Percentiles rank a stretch among this genome's conserved stretches.
These are phyloP conservation scores for Manis pentadactyla DNA, from an alignment of 2,797 vertebrate genomes.

Conservation along the genomic window DNA sequence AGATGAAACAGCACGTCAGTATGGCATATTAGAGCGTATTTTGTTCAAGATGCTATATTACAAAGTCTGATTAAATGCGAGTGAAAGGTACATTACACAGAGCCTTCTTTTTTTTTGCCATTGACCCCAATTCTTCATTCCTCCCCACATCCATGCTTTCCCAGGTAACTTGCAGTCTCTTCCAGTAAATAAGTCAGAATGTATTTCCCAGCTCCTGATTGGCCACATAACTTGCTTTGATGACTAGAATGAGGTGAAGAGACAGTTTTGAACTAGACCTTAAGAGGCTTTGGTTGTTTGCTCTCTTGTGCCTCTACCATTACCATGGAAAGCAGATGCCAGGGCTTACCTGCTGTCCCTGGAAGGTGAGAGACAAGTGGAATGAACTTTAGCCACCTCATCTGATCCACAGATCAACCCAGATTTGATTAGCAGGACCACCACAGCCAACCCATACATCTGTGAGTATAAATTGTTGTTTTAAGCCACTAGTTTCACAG, in stretches of 20 bases:
- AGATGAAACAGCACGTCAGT: neutral
- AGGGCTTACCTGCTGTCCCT: neutral
- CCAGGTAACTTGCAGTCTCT: neutral
- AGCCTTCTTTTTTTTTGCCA: neutral
- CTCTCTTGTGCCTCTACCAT: neutral
- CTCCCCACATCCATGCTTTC: neutral
- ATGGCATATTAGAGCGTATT: neutral
- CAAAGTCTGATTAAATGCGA: neutral
- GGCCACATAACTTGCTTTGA: neutral
- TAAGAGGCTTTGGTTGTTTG: neutral
- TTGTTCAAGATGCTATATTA: neutral
- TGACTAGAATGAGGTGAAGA: neutral
- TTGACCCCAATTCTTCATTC: neutral
- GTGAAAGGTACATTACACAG: neutral
- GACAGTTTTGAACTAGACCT: neutral
- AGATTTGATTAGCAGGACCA: conserved; percentile 31
- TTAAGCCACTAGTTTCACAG: neutral
- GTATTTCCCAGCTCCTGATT: neutral
- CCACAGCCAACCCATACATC: neutral
- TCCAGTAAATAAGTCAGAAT: neutral
- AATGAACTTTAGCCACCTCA: neutral
- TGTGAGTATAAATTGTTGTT: neutral
- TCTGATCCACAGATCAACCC: neutral
- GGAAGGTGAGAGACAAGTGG: neutral
- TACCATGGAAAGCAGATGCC: neutral